Base-by-base conservation (phyloP, 1,140 invertebrate species). In the Apis cerana region DNA sequence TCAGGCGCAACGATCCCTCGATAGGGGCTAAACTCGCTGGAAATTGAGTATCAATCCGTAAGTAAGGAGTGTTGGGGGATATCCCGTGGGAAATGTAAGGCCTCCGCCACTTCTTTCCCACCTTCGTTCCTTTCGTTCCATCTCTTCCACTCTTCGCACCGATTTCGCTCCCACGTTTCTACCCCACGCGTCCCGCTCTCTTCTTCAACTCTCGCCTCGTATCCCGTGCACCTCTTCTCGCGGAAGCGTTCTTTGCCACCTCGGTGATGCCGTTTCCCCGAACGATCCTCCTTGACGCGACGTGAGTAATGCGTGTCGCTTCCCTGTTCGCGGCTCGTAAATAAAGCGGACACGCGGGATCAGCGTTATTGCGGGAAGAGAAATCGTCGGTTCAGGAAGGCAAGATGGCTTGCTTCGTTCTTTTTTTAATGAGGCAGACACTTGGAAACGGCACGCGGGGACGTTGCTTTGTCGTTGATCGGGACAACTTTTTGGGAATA, bases 11-110 rank as follows among this genome's bases (percentile, higher is more conserved):
- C 90, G 91, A 91, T 90, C 82, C 90, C 71, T 82, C 83, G 84
- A 89, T 90, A 83, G 85, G 71, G 78, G 85, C 90, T 91, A 92
- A 92, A 92, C 88, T 92, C 91, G 89, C 84, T 89, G 86, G 90
- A 90, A 92, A 92, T 92, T 92, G 91, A 91, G 91, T 91, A 92
- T 92, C 91, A 92, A 91, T 91, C 90, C 90, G 90, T 91, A 89
- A 91, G 90, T 90, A 89, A 91, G 85, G 86, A 91, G 88, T 82
- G 88, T 87, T 87, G 43, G 61, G 48, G 80, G 68, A 88, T 90
- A 90, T 83, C 91, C 90, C 90, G 76, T 91, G 91, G 91, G 91
- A 92, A 92, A 92, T 92, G 90, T 90, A 90, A 88, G 84, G 84
- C 68, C 82, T 65, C 64, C 68, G 67, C 48, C 68, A 62, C 62